Conservation (phyloP, 2,888 invertebrate genomes). For the Anagyrus pseudococci region DNA sequence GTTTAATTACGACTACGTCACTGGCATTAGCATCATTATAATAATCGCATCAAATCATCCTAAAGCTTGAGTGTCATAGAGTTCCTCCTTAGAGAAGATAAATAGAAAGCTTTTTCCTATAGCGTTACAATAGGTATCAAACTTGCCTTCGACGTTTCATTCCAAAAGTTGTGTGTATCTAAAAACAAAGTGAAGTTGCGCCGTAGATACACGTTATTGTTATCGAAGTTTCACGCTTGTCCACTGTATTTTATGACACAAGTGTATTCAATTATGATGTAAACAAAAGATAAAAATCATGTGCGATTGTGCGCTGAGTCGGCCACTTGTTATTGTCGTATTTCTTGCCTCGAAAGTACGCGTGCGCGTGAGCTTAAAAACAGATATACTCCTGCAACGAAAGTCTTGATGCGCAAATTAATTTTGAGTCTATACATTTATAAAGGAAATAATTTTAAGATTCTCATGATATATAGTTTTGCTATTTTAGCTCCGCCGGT, state of each 20-base stretch:
- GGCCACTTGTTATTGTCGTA: slow-evolving; percentile 11
- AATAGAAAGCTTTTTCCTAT: slow-evolving; percentile 7
- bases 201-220: slow-evolving; percentile 29
- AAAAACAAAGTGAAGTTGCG: not conserved
- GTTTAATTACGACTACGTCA: not conserved
- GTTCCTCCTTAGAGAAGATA: slow-evolving; percentile 15
- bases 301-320: slow-evolving; percentile 5
- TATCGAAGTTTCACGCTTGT: slow-evolving; percentile 25
- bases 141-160: slow-evolving; percentile 33
- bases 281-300: slow-evolving; percentile 15
- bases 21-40: not conserved
- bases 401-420: too few species aligned
- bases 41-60: slow-evolving; percentile 4
- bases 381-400: too few species aligned
- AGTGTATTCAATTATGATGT: slow-evolving; percentile 4
- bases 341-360: slow-evolving; percentile 24
- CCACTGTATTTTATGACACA: not conserved
- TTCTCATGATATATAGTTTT: too few species aligned
- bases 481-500: too few species aligned
- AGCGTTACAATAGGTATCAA: slow-evolving; percentile 8
- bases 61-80: slow-evolving; percentile 23
- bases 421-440: too few species aligned
- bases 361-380: not conserved
- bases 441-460: too few species aligned
- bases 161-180: slow-evolving; percentile 17